Percentiles rank a stretch among this genome's conserved stretches.
Evolutionary conservation across 2,797 vertebrate genomes (phyloP).

Genomic region (Cryptoblepharus egeriae): DNA sequence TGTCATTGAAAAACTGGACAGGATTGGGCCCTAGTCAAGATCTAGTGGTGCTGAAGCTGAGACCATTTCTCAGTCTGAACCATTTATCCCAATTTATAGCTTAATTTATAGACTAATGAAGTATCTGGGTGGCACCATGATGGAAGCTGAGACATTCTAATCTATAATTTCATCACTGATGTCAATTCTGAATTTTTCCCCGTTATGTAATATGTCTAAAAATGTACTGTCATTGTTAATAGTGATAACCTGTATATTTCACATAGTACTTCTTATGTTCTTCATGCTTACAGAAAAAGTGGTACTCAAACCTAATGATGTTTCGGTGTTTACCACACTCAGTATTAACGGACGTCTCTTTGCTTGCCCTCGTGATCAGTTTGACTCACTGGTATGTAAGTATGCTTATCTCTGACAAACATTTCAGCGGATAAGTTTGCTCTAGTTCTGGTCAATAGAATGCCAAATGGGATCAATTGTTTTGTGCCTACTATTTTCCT

Average conservation of each 20-base stretch:
- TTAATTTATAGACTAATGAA: no score
- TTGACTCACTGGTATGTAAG: slow-evolving; percentile 91
- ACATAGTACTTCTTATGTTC: slow-evolving; percentile 60
- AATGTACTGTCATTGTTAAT: slow-evolving; percentile 59
- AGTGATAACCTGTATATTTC: slow-evolving; percentile 45
- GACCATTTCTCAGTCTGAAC: no score
- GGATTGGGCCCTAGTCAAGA: no score
- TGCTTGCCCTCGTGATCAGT: slow-evolving; percentile 90
- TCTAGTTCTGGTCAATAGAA: slow-evolving; percentile 35
- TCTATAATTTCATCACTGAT: background rate
- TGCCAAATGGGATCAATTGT: slow-evolving; percentile 25
- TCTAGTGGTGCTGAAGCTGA: no score
- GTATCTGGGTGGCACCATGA: no score
- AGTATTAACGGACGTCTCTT: slow-evolving; percentile 94
- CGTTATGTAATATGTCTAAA: slow-evolving; percentile 19
- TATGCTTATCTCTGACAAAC: slow-evolving; percentile 16
- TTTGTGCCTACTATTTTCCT: slow-evolving; percentile 20
- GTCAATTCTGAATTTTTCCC: background rate
- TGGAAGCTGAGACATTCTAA: no score
- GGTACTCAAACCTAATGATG: slow-evolving; percentile 90
- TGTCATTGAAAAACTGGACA: no score
- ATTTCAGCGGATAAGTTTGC: slow-evolving; percentile 52
- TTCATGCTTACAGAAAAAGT: slow-evolving; percentile 89
- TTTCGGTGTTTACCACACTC: slow-evolving; percentile 96
- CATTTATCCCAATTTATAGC: no score